Base-by-base conservation (phyloP, 2,888 invertebrate species). In the Acanthosepion lycidas region DNA sequence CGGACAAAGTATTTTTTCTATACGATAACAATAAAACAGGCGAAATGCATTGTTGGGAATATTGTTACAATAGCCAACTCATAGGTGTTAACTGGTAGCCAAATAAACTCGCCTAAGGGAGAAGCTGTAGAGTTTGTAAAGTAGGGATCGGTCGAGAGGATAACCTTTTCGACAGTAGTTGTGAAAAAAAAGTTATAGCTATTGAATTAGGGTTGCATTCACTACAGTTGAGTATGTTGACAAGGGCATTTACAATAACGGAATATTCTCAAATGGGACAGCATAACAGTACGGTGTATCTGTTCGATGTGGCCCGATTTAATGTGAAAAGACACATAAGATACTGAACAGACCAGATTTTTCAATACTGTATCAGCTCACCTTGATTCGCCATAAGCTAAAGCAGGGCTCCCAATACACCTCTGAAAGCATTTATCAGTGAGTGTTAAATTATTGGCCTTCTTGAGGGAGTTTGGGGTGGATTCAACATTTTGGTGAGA, bases 61-160 rank as follows among this genome's bases (percentile, higher is more conserved):
- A 53, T n/a, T 33, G 51, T 93, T 49, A 93, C 93, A 93, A 93
- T 92, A 92, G 49, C 15, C 51, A n/a, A 26, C 49, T 93, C 33
- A 93, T 93, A 93, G 51, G 93, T 53, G 48, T 93, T 23, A 93
- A 93, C 93, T 93, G 51, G 53, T 93, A 93, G 33, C 51, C n/a
- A 51, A 92, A 92, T 49, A 15, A 49, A 93, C 93, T 49, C 6
- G 51, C 93, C 48, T 93, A 93, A 53, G 33, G 93, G 53, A 26
- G 93, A 20, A 78, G 78, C n/a, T 78, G 78, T 0, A 5, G n/a
- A 12, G 78, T 12, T 78, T 78, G n/a, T 78, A 33, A 78, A 78
- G n/a, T 78, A 33, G 78, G 78, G 78, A n/a, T 33, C n/a, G 15
- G 78, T 78, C 78, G 78, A n/a, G 78, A 78, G 78, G 78, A 78